These are phyloP conservation scores for Charina bottae DNA, from an alignment of 2,113 vertebrate genomes.

Conservation along the genomic window DNA sequence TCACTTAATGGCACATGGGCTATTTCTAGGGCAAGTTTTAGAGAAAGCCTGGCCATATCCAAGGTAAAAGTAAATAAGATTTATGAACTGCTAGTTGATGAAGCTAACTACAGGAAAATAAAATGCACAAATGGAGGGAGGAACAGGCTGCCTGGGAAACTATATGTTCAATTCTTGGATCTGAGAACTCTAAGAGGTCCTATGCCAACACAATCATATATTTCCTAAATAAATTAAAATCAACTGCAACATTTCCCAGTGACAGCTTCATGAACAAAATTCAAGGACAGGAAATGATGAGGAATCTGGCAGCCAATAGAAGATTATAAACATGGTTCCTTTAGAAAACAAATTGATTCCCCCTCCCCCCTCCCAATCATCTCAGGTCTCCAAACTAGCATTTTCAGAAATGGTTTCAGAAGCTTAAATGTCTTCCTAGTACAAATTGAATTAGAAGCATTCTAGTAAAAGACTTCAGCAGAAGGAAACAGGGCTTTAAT, in stretches of 20 bases:
- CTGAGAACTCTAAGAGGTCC: background rate
- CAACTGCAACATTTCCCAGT: background rate
- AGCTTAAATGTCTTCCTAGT: slow-evolving; percentile 29
- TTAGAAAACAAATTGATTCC: slow-evolving; percentile 33
- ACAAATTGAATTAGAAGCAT: slow-evolving; percentile 29
- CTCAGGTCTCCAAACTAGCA: background rate
- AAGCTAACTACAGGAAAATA: background rate
- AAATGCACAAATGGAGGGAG: background rate
- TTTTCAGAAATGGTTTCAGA: slow-evolving; percentile 16
- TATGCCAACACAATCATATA: background rate
- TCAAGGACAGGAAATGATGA: background rate
- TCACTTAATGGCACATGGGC: background rate
- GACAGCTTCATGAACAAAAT: slow-evolving; percentile 16
- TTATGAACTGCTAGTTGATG: slow-evolving; percentile 4
- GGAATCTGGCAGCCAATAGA: slow-evolving; percentile 9
- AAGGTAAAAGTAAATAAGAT: slow-evolving; percentile 19
- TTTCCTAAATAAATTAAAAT: slow-evolving; percentile 18
- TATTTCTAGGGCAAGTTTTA: rapidly evolving
- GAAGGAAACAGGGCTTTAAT: slow-evolving; percentile 16
- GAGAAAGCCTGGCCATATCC: background rate
- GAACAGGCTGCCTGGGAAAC: rapidly evolving
- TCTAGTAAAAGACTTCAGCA: slow-evolving; percentile 13
- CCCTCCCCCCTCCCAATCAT: background rate
- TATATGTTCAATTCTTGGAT: background rate
- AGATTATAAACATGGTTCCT: background rate